Percentiles rank a stretch among this genome's conserved stretches.
Evolutionary conservation across 2,797 vertebrate species (phyloP).

Genomic region (Monodelphis domestica): DNA sequence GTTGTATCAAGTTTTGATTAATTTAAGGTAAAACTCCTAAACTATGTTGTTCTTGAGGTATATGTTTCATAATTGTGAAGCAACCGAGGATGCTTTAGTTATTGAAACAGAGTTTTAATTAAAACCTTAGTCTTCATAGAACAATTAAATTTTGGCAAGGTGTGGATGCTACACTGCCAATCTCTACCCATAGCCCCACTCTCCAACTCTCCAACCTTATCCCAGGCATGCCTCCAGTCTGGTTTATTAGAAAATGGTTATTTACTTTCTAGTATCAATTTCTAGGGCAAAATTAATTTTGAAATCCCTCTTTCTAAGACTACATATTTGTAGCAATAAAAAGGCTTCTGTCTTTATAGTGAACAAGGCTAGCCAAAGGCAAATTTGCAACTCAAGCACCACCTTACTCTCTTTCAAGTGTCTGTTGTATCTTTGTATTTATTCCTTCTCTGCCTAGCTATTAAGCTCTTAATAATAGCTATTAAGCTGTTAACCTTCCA

Average conservation of each 20-base stretch:
- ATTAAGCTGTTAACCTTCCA: too few species aligned
- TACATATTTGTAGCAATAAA: background rate
- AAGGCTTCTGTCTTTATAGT: background rate
- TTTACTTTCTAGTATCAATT: slow-evolving; percentile 8
- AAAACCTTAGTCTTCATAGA: slow-evolving; percentile 26
- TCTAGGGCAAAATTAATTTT: background rate
- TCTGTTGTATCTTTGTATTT: fast-evolving
- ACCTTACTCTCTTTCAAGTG: background rate
- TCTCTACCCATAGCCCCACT: background rate
- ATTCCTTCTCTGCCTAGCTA: background rate
- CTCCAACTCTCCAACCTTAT: background rate
- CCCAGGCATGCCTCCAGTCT: background rate
- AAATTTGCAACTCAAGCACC: background rate
- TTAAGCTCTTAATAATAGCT: too few species aligned
- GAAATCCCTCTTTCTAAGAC: background rate
- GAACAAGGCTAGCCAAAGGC: background rate
- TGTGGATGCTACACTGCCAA: background rate
- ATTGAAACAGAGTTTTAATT: slow-evolving; percentile 31
- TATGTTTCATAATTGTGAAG: background rate
- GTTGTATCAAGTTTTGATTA: slow-evolving; percentile 32
- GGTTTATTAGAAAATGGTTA: background rate
- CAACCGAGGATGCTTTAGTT: slow-evolving; percentile 16
- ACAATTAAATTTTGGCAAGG: background rate
- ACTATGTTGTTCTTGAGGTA: background rate
- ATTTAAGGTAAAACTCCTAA: slow-evolving; percentile 8